Conservation (phyloP, 2,113 vertebrate genomes). For the Syrrhaptes paradoxus region DNA sequence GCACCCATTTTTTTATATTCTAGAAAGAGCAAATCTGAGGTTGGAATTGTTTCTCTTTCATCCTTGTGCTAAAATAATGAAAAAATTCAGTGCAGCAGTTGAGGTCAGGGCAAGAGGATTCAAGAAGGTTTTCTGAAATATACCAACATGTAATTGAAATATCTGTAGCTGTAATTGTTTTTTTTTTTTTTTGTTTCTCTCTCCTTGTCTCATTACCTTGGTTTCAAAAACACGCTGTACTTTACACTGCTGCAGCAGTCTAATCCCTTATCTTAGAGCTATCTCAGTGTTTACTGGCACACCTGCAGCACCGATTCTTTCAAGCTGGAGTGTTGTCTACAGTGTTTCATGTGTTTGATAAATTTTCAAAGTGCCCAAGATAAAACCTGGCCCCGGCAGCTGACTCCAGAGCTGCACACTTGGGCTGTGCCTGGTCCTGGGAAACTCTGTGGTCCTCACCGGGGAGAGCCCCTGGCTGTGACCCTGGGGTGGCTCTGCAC, state of each 20-base stretch:
- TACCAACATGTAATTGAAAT: not conserved
- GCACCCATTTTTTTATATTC: not conserved
- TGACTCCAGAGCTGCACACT: rapidly evolving
- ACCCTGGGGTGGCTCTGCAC: not conserved
- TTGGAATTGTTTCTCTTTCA: not conserved
- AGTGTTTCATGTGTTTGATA: rapidly evolving
- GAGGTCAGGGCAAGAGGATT: not conserved
- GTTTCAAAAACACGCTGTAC: not conserved
- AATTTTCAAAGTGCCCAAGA: slow-evolving; percentile 8
- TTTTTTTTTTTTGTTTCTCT: not conserved
- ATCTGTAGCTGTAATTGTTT: not conserved
- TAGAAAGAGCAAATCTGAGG: not conserved
- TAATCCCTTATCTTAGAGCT: not conserved
- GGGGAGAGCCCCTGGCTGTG: not conserved
- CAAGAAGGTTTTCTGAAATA: not conserved
- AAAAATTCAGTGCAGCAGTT: not conserved
- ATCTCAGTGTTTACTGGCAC: not conserved
- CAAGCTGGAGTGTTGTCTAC: not conserved
- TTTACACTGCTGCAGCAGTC: not conserved
- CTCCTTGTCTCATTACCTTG: slow-evolving; percentile 17
- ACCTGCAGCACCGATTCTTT: not conserved
- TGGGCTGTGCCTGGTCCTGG: not conserved
- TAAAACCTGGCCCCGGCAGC: not conserved
- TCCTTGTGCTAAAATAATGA: not conserved
- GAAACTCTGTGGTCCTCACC: not conserved